These are phyloP conservation scores for Lycaon pictus DNA, from an alignment of 2,113 vertebrate genomes.

Conservation along the genomic window DNA sequence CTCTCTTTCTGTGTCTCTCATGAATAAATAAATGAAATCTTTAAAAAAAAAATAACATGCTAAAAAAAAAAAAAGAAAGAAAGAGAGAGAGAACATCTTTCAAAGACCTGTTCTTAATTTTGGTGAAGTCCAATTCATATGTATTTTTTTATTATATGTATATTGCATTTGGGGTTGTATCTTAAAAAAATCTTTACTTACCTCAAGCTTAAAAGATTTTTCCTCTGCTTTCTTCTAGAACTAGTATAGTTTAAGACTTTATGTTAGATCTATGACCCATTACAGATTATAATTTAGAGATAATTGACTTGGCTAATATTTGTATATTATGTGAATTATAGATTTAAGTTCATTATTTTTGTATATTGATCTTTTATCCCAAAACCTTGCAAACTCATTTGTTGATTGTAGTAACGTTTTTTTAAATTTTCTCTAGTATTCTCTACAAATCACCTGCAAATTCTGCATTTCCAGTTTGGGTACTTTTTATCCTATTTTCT, in stretches of 20 bases:
- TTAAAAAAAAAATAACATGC: too few species aligned
- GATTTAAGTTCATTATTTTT: background rate
- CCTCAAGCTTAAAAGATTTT: background rate
- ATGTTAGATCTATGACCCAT: background rate
- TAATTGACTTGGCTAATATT: background rate
- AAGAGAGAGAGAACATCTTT: background rate
- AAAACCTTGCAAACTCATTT: background rate
- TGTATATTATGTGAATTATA: background rate
- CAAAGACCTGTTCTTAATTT: background rate
- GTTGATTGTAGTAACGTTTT: background rate
- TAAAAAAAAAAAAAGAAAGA: too few species aligned
- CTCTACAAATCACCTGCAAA: background rate
- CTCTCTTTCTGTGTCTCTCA: too few species aligned
- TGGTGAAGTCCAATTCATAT: background rate
- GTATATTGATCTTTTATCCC: background rate
- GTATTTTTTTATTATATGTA: background rate
- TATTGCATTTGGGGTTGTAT: background rate
- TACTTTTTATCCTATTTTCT: background rate
- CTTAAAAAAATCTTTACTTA: background rate
- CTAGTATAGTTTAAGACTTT: background rate
- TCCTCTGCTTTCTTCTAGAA: background rate
- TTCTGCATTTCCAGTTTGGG: background rate
- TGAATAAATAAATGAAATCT: too few species aligned
- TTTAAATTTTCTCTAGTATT: background rate
- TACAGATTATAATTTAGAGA: background rate